These are phyloP conservation scores for Onychostoma macrolepis DNA, from an alignment of 2,113 vertebrate genomes.

Conservation along the genomic window DNA sequence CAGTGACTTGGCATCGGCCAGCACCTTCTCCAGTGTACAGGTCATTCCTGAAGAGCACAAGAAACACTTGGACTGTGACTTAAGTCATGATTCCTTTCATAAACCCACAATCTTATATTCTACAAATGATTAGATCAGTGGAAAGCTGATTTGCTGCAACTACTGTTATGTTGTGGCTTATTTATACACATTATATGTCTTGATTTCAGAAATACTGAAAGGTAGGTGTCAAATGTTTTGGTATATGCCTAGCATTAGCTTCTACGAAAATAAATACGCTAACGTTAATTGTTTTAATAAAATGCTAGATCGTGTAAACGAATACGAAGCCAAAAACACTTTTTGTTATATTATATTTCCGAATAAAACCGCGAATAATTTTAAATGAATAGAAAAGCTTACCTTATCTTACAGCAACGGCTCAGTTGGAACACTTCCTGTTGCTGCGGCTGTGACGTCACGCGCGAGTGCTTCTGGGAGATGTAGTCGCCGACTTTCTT, in stretches of 20 bases:
- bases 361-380: neutral
- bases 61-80: neutral
- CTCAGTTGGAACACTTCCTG: constrained; percentile 48
- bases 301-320: neutral
- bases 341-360: neutral
- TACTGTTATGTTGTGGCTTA: neutral
- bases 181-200: neutral
- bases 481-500: neutral
- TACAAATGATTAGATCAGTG: neutral
- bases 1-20: constrained; percentile 93
- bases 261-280: neutral
- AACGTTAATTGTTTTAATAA: too few species aligned
- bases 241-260: constrained; percentile 8
- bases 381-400: neutral
- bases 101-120: neutral
- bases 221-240: constrained; percentile 18
- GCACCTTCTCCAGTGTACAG: constrained; percentile 91
- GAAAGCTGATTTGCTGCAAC: neutral
- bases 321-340: neutral
- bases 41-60: constrained; percentile 82
- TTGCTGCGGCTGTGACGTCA: constrained; percentile 23
- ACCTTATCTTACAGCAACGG: constrained; percentile 22
- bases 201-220: neutral
- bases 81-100: neutral
- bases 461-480: constrained; percentile 32